phyloP scores from a whole-genome alignment of 2,113 vertebrate species.

The Paratilapia polleni region DNA sequence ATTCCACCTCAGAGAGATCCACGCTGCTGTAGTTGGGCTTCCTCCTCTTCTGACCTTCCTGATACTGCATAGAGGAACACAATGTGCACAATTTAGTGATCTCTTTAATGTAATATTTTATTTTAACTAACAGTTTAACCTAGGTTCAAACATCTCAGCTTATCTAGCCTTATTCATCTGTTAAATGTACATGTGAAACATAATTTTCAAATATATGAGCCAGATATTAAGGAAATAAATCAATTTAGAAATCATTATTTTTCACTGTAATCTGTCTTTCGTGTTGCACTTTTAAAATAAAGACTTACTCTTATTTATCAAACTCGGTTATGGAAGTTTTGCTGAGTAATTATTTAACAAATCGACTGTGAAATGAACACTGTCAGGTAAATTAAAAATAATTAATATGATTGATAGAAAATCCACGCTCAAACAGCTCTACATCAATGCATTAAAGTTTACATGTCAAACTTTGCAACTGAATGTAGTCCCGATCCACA shows the following conservation, averaged over 20 bases:
- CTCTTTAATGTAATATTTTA: not conserved
- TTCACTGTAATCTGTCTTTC: slow-evolving; percentile 21
- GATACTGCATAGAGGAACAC: slow-evolving; percentile 85
- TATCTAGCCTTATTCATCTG: slow-evolving; percentile 13
- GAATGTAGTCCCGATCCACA: slow-evolving; percentile 43
- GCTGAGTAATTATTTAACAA: slow-evolving; percentile 62
- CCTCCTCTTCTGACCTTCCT: slow-evolving; percentile 92
- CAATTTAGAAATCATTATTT: not conserved
- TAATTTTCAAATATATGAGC: not conserved
- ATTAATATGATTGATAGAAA: slow-evolving; percentile 62
- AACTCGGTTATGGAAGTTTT: slow-evolving; percentile 26
- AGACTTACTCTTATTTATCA: slow-evolving; percentile 32
- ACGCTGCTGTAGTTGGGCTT: slow-evolving; percentile 98
- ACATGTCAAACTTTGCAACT: slow-evolving; percentile 52
- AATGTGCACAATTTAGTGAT: slow-evolving; percentile 23
- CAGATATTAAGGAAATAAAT: not conserved
- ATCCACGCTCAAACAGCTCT: slow-evolving; percentile 50
- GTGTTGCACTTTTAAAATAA: slow-evolving; percentile 21
- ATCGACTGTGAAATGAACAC: slow-evolving; percentile 72
- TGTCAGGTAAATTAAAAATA: slow-evolving; percentile 68
- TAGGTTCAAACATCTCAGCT: slow-evolving; percentile 7
- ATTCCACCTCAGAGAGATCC: slow-evolving; percentile 97
- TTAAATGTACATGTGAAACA: slow-evolving; percentile 17
- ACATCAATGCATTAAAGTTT: slow-evolving; percentile 43
- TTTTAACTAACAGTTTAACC: slow-evolving; percentile 13